phyloP scores from a whole-genome alignment of 2,113 vertebrate species.

The Phyllostomus discolor region DNA sequence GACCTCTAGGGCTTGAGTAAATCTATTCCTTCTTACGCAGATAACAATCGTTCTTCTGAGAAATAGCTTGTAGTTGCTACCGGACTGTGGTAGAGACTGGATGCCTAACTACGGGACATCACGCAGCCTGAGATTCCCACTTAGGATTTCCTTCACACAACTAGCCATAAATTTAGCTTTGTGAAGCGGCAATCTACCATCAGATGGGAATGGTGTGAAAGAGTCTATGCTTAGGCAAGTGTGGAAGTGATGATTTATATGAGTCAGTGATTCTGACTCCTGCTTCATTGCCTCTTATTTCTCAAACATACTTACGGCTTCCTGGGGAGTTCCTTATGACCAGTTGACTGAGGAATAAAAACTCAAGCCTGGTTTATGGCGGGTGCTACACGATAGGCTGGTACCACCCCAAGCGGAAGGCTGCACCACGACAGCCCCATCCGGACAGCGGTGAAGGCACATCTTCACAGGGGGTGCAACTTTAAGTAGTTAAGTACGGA shows the following conservation, averaged over 20 bases:
- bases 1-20: neutral
- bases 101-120: neutral
- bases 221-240: neutral
- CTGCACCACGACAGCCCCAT: neutral
- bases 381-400: neutral
- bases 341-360: neutral
- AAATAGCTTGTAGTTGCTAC: neutral
- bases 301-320: neutral
- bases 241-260: neutral
- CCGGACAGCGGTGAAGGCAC: neutral
- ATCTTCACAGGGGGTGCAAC: neutral
- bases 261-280: neutral
- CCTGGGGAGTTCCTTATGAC: neutral
- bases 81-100: neutral
- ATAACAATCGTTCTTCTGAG: neutral
- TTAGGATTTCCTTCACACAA: neutral
- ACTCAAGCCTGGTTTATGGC: neutral
- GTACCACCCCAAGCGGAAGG: neutral
- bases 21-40: neutral
- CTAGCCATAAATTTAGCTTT: neutral
- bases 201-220: neutral
- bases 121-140: neutral
- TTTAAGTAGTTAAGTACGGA: neutral
- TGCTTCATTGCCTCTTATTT: neutral
- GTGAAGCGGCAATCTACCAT: neutral